These are phyloP conservation scores for Dicrurus megarhynchus DNA, from an alignment of 2,113 vertebrate species.

Conservation along the genomic window DNA sequence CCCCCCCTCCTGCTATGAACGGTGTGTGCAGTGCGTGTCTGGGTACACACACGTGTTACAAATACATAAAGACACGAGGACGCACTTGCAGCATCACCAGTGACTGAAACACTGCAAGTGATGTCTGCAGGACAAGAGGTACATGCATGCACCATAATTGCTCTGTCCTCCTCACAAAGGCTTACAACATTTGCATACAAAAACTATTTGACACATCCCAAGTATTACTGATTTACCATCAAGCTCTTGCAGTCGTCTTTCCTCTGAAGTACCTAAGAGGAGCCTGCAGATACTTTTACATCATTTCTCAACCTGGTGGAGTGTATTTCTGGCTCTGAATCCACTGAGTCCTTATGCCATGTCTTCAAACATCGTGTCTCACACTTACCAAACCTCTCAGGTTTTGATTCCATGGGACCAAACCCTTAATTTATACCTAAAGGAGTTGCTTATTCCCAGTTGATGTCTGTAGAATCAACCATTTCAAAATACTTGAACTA, in stretches of 20 bases:
- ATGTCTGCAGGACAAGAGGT: neutral
- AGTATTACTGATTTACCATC: neutral
- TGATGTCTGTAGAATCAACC: neutral
- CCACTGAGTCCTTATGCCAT: neutral
- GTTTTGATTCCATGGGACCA: neutral
- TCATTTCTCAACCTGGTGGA: neutral
- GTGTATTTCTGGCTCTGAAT: neutral
- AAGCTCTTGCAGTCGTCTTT: neutral
- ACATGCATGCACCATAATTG: accelerated
- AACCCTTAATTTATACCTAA: neutral
- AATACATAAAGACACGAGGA: accelerated
- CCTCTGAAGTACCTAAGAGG: neutral
- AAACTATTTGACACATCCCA: neutral
- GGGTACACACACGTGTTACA: accelerated
- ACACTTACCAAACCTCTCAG: neutral
- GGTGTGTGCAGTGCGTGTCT: accelerated
- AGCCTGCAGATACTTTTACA: neutral
- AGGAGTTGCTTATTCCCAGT: neutral
- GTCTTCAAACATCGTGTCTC: accelerated
- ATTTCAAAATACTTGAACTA: neutral
- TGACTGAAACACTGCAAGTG: neutral
- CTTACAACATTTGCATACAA: neutral
- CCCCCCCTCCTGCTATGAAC: neutral
- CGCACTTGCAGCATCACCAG: accelerated
- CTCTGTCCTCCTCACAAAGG: neutral